Conservation (phyloP, 64 coral and sea anemone species). For the Trachythela sp. region DNA sequence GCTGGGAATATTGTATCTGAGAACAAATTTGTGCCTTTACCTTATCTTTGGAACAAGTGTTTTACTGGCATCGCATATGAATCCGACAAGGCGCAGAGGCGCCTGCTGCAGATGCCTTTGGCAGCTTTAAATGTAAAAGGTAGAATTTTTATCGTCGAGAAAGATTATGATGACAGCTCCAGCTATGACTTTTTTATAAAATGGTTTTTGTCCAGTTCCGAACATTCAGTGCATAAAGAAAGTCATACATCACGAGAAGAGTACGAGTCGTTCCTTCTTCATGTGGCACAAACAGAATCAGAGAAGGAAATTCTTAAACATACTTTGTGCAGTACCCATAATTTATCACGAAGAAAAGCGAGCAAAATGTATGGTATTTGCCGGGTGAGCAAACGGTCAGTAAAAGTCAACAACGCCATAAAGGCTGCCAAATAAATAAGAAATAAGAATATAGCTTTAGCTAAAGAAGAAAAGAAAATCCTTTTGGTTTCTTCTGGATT, state of each 20-base stretch:
- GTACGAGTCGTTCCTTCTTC: background rate
- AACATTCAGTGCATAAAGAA: background rate
- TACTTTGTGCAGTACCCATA: background rate
- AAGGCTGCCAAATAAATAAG: background rate
- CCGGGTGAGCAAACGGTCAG: background rate
- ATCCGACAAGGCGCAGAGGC: conserved; percentile 53
- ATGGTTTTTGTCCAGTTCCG: background rate
- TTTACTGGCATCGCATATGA: conserved; percentile 48
- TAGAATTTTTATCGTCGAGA: conserved; percentile 21
- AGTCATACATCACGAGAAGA: background rate
- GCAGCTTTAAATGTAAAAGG: conserved; percentile 16
- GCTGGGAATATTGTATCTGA: conserved; percentile 42
- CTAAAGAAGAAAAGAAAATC: conserved; percentile 3
- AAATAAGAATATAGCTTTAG: background rate
- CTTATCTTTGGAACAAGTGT: conserved; percentile 37
- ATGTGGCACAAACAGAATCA: background rate
- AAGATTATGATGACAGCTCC: background rate
- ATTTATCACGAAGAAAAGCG: background rate
- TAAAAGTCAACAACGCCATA: background rate
- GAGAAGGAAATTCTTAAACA: conserved; percentile 3
- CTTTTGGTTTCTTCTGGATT: background rate
- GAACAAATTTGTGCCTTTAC: conserved; percentile 37
- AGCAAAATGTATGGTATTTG: background rate
- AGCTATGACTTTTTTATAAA: background rate
- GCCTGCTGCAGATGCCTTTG: conserved; percentile 25